These are phyloP conservation scores for Holacanthella duospinosa DNA, from an alignment of 2,888 invertebrate species.

Conservation along the genomic window DNA sequence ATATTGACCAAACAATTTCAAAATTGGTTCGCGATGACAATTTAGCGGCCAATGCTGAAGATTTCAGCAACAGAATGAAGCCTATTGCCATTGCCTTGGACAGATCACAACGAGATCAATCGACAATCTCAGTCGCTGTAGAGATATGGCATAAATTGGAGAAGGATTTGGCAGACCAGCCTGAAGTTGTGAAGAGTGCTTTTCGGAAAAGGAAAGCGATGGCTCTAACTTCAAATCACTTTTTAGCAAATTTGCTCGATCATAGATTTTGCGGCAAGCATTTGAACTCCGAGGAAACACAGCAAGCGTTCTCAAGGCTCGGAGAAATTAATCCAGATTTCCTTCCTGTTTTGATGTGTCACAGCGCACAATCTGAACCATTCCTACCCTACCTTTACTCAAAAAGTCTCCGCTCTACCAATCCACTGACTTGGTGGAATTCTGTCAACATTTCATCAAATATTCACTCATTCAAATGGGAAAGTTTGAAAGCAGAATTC, in stretches of 20 bases:
- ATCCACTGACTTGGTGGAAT: too few relatives aligned
- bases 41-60: neutral
- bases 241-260: neutral
- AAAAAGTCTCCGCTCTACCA: neutral
- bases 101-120: neutral
- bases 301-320: neutral
- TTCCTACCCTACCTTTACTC: neutral
- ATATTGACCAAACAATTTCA: neutral
- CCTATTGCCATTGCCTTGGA: conserved; percentile 4
- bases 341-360: neutral
- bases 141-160: neutral
- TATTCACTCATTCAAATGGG: too few relatives aligned
- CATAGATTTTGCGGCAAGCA: neutral
- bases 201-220: neutral
- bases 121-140: neutral
- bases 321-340: neutral
- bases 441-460: too few relatives aligned
- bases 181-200: neutral
- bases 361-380: neutral
- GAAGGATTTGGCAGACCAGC: neutral
- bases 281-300: neutral
- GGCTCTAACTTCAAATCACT: neutral
- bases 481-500: neutral
- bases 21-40: neutral
- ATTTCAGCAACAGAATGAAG: neutral